Evolutionary conservation across 1,140 invertebrate genomes (phyloP).

Genomic region (Euura saliciscinereae): DNA sequence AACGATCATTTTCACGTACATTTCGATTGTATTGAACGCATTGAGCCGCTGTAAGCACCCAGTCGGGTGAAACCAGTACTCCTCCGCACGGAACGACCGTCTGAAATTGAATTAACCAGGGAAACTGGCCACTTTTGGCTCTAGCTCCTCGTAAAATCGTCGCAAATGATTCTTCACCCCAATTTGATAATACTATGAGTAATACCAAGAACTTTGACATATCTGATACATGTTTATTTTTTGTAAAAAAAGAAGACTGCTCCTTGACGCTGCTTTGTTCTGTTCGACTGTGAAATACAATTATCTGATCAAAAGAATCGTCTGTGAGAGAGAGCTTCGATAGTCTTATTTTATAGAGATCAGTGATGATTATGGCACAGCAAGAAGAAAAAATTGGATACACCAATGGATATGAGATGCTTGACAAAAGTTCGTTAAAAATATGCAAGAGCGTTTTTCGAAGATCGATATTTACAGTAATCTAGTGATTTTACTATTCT

Average conservation of each 20-base stretch:
- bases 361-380: background rate
- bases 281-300: background rate
- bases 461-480: background rate
- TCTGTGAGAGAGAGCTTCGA: background rate
- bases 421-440: background rate
- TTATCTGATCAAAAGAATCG: background rate
- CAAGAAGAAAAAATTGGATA: background rate
- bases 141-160: conserved; percentile 24
- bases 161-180: conserved; percentile 10
- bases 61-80: conserved; percentile 35
- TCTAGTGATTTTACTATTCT: conserved; percentile 11
- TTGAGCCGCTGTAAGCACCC: conserved; percentile 39
- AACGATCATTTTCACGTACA: conserved; percentile 17
- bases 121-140: conserved; percentile 28
- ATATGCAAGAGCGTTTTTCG: too few relatives aligned
- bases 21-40: conserved; percentile 36
- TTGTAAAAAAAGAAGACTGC: conserved; percentile 9
- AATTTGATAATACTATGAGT: conserved; percentile 26
- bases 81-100: conserved; percentile 37
- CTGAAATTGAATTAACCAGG: conserved; percentile 39
- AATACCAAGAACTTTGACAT: conserved; percentile 23
- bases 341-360: background rate
- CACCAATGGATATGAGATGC: background rate
- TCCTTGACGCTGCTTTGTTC: conserved; percentile 9
- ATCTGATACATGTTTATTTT: conserved; percentile 9